These are phyloP conservation scores for Empidonax alnorum DNA, from an alignment of 2,113 vertebrate genomes.

Conservation along the genomic window DNA sequence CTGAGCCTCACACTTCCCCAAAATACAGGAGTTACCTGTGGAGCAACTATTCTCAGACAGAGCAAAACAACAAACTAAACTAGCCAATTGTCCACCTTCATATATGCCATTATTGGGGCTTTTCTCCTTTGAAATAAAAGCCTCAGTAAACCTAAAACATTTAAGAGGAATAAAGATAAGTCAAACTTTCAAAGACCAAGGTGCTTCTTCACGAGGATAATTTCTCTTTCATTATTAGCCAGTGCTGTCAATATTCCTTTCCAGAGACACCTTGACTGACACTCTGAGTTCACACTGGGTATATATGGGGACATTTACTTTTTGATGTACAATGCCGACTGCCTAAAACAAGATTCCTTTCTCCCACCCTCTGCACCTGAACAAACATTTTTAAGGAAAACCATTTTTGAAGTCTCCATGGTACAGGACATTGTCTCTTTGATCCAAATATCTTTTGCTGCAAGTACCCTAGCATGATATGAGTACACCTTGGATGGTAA, in stretches of 20 bases:
- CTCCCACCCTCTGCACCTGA: constrained; percentile 44
- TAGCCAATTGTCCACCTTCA: background rate
- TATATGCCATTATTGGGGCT: background rate
- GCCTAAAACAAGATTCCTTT: constrained; percentile 42
- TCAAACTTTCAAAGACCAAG: background rate
- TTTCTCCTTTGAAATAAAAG: background rate
- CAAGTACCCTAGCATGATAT: background rate
- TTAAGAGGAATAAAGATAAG: background rate
- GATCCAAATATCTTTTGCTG: background rate
- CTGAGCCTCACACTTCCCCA: fast-evolving
- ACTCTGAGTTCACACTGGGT: background rate
- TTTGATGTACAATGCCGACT: background rate
- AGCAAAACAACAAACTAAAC: background rate
- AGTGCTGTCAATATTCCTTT: background rate
- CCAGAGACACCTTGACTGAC: background rate
- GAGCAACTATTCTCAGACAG: background rate
- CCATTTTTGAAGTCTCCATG: constrained; percentile 13
- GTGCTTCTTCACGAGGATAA: background rate
- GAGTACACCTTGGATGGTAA: background rate
- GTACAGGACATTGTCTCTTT: constrained; percentile 18
- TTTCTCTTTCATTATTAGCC: background rate
- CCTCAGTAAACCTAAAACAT: background rate
- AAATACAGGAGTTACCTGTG: background rate
- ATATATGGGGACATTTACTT: background rate
- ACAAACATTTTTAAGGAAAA: constrained; percentile 46